These are phyloP conservation scores for Salvelinus fontinalis DNA, from an alignment of 2,113 vertebrate genomes.

Conservation along the genomic window DNA sequence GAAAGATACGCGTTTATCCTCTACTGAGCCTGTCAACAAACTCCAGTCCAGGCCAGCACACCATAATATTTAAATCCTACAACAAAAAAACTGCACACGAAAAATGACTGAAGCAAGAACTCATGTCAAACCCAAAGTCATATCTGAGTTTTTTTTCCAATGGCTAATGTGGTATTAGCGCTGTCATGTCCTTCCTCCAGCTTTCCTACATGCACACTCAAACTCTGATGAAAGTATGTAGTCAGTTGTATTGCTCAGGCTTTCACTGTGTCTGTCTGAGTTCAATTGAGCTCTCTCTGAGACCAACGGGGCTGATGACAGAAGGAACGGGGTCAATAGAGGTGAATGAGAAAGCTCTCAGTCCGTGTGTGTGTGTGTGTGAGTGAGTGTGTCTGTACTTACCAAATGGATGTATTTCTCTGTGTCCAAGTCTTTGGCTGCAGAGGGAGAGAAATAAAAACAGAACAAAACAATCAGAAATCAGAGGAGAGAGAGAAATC, in stretches of 20 bases:
- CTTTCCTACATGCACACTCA: background rate
- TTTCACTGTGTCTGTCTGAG: no score
- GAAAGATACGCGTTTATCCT: background rate
- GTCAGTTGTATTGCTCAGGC: no score
- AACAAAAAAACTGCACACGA: background rate
- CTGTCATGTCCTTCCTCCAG: slow-evolving; percentile 67
- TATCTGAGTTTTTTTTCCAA: slow-evolving; percentile 63
- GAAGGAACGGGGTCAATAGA: no score
- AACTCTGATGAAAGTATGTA: no score
- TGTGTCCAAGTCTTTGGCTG: slow-evolving; percentile 96
- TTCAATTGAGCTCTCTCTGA: no score
- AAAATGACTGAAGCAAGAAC: slow-evolving; percentile 49
- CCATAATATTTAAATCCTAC: no score
- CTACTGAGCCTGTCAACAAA: background rate
- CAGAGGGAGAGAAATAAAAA: slow-evolving; percentile 36
- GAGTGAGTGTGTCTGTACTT: slow-evolving; percentile 63
- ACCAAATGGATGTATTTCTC: slow-evolving; percentile 99
- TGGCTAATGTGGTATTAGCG: slow-evolving; percentile 68
- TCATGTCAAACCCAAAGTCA: slow-evolving; percentile 69
- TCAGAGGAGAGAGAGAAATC: no score
- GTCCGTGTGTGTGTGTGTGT: no score
- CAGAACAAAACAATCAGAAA: background rate
- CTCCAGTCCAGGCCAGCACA: no score
- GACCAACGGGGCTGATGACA: no score
- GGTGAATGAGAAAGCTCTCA: no score